Conservation (phyloP, 2,888 invertebrate species). For the Meganola albula region DNA sequence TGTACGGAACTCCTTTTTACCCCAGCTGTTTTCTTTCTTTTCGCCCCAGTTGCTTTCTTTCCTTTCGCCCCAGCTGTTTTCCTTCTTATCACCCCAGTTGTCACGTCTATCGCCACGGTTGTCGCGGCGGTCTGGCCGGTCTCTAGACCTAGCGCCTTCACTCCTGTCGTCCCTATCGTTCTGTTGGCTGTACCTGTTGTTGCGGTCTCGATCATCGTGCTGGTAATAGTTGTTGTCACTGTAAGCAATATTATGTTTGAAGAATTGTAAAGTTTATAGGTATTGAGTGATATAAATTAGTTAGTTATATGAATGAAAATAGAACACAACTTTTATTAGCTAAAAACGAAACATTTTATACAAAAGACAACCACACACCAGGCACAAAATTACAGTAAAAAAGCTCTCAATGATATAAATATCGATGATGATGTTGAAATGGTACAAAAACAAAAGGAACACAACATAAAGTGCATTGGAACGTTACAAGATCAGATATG, state of each 20-base stretch:
- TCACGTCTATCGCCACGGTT: conserved; percentile 31
- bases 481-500: conserved; percentile 36
- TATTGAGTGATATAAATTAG: too few species aligned
- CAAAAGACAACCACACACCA: too few species aligned
- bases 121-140: conserved; percentile 24
- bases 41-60: conserved; percentile 34
- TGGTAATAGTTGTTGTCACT: conserved; percentile 39
- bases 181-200: conserved; percentile 23
- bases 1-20: conserved; percentile 32
- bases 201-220: conserved; percentile 36
- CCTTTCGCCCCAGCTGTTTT: conserved; percentile 31
- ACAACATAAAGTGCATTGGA: conserved; percentile 34
- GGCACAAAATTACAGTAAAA: too few species aligned
- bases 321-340: too few species aligned
- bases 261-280: too few species aligned
- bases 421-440: too few species aligned
- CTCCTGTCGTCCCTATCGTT: conserved; percentile 17
- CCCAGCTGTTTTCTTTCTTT: conserved; percentile 33
- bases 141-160: too few species aligned
- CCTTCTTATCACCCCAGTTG: conserved; percentile 36
- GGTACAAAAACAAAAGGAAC: conserved; percentile 23
- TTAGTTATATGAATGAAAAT: too few species aligned
- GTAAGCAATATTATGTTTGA: conserved; percentile 11
- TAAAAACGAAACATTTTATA: too few species aligned
- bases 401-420: too few species aligned